phyloP scores from a whole-genome alignment of 2,888 invertebrate genomes.

The Drosophila testacea region DNA sequence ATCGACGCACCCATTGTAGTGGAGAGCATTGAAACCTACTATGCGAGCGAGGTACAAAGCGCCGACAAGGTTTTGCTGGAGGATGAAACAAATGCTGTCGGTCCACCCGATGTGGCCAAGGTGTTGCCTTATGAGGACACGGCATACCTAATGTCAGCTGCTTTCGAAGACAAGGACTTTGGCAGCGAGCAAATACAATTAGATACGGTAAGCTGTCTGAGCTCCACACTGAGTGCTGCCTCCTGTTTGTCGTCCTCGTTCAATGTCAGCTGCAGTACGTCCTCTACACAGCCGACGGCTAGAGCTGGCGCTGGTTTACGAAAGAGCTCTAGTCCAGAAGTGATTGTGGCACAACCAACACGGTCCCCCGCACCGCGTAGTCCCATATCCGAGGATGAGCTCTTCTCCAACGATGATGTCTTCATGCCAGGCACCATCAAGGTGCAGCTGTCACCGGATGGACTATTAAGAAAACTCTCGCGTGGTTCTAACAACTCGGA shows the following conservation, averaged over 20 bases:
- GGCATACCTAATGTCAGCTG: constrained; percentile 83
- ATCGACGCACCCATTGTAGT: constrained; percentile 89
- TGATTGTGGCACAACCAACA: constrained; percentile 88
- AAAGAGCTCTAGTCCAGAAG: constrained; percentile 83
- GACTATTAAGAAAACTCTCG: constrained; percentile 83
- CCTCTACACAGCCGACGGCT: constrained; percentile 77
- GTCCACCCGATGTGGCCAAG: constrained; percentile 83
- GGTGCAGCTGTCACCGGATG: constrained; percentile 87
- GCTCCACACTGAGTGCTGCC: constrained; percentile 83
- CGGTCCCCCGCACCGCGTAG: constrained; percentile 88
- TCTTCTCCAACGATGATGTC: constrained; percentile 87
- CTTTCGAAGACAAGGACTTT: constrained; percentile 80
- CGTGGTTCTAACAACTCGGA: constrained; percentile 88
- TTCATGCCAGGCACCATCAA: constrained; percentile 87
- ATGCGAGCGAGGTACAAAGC: constrained; percentile 91
- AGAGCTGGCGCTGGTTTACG: constrained; percentile 54
- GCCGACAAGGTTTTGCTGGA: constrained; percentile 92
- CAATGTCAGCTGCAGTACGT: constrained; percentile 83
- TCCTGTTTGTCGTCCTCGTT: constrained; percentile 83
- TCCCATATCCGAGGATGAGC: constrained; percentile 88
- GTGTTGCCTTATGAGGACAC: constrained; percentile 84
- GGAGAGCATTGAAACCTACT: constrained; percentile 92
- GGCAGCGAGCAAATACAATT: constrained; percentile 77
- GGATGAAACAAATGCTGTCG: constrained; percentile 83
- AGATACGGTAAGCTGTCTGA: constrained; percentile 82